Evolutionary conservation across 2,888 invertebrate genomes (phyloP), one percentile per base, ranked within the genome.

Genomic region (Lamellibrachia satsuma): DNA sequence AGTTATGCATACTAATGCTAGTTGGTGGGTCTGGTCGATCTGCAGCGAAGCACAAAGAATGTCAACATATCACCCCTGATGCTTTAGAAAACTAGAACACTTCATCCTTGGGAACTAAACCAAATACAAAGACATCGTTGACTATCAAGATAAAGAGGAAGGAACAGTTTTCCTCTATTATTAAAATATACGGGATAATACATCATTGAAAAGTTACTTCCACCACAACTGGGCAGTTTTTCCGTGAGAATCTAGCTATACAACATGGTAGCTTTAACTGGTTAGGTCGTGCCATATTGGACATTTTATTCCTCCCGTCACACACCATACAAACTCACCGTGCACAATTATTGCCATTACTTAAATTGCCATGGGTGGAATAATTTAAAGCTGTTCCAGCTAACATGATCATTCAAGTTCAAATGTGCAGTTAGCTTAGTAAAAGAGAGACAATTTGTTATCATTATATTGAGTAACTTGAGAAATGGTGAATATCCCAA

Each of bases 11-110:
- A 96, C n/a, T 97, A 60, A 96, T 94, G 93, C 99, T 97, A 8
- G 97, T 97, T 0, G 99, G 99, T 0, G 96, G 95, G 90, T 95
- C 95, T 11, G 96, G 96, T 8, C 95, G 98, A 97, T 99, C 99
- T 98, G 75, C 75, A 75, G 75, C 22, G 22, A 75, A 75, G 96
- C 11, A 51, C 22, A 1, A n/a, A 39, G n/a, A 1, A 51, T 60
- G 27, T 90, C 9, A 27, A 92, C 52, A 75, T 75, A 57, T 52
- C 22, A 52, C 57, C 15, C 52, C 1, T 22, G 92, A 51, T 51
- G 92, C 39, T 52, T 52, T 75, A 60, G 2, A 90, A 39, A 91
- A n/a, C 52, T 8, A 52, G 52, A n/a, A 55, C 52, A 7, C 1
- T 3, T 8, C 51, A 55, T 91, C 91, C 39, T n/a, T 52, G 52